These are phyloP conservation scores for Leptopterna dolabrata DNA, from an alignment of 2,888 invertebrate genomes.

Conservation along the genomic window DNA sequence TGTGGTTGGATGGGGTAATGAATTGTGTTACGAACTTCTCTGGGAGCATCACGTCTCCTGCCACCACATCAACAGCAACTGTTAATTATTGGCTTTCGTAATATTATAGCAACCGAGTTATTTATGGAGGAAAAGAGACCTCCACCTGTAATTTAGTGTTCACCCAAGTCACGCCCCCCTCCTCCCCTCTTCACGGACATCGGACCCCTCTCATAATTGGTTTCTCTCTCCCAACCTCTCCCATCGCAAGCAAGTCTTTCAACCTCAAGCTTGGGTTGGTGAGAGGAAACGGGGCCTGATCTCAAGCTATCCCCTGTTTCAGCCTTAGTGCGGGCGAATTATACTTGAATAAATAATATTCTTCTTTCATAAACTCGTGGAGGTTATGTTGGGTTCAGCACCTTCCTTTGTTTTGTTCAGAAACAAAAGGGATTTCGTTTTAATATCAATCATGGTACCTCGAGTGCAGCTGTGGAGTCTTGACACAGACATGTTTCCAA, in stretches of 20 bases:
- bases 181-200: not conserved
- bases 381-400: too few species aligned
- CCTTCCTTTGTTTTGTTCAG: too few species aligned
- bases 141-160: constrained; percentile 51
- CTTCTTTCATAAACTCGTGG: not conserved
- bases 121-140: constrained; percentile 46
- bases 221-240: constrained; percentile 12
- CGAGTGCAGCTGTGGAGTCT: too few species aligned
- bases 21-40: constrained; percentile 47
- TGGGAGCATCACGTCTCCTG: constrained; percentile 52
- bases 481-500: too few species aligned
- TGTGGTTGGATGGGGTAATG: constrained; percentile 14
- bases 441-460: too few species aligned
- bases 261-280: not conserved
- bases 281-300: not conserved
- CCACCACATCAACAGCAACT: constrained; percentile 52
- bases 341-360: not conserved
- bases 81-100: constrained; percentile 51
- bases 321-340: not conserved
- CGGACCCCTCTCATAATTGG: constrained; percentile 17
- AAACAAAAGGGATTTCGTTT: too few species aligned
- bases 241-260: not conserved
- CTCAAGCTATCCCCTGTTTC: not conserved
- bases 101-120: constrained; percentile 50
- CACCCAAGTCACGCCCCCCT: constrained; percentile 50